Evolutionary conservation across 2,888 invertebrate species (phyloP).

Genomic region (Agrochola lota): DNA sequence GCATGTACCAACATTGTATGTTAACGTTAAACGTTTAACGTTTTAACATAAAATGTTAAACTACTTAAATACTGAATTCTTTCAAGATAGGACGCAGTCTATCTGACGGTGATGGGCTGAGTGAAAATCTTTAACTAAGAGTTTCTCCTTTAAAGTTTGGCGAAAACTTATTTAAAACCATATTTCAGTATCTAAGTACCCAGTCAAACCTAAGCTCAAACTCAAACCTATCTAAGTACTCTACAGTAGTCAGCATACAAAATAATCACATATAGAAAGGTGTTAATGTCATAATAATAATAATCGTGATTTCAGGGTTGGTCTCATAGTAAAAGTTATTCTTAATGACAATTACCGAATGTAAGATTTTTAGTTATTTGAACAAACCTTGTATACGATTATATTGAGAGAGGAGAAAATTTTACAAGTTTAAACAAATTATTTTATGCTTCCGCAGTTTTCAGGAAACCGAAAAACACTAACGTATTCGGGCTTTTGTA

Average conservation of each 20-base stretch:
- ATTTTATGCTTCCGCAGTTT: background rate
- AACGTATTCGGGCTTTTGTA: too few species aligned
- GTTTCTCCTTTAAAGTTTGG: background rate
- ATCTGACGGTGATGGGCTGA: background rate
- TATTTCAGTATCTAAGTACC: background rate
- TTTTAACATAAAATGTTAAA: slow-evolving; percentile 15
- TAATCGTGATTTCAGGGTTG: background rate
- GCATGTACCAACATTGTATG: slow-evolving; percentile 29
- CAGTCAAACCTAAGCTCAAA: too few species aligned
- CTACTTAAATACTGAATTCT: slow-evolving; percentile 8
- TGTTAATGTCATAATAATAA: background rate
- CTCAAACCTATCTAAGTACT: too few species aligned
- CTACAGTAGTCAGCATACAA: background rate
- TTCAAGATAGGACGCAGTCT: slow-evolving; percentile 16
- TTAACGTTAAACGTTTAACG: slow-evolving; percentile 12
- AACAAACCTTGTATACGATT: background rate
- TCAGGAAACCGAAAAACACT: background rate
- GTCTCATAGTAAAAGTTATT: too few species aligned
- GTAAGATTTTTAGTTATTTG: background rate
- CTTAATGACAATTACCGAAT: background rate
- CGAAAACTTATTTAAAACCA: background rate
- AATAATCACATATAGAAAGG: background rate
- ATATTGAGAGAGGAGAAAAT: background rate
- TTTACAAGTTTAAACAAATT: background rate
- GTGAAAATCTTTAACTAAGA: background rate